These are phyloP conservation scores for Dromaius novaehollandiae DNA, from an alignment of 2,113 vertebrate genomes.

Conservation along the genomic window DNA sequence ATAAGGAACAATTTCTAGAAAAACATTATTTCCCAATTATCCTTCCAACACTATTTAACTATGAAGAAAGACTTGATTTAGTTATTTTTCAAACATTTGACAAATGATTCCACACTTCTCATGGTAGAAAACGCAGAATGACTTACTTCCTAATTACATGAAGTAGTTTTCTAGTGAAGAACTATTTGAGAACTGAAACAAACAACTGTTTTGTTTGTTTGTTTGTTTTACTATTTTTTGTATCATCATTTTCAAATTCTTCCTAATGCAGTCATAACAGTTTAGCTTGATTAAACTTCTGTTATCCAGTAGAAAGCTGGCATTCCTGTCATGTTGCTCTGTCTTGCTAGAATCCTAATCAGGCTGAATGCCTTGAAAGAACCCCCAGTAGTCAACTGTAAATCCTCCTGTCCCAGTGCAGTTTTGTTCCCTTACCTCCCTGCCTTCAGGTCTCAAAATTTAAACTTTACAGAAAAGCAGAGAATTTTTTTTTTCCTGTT, in stretches of 20 bases:
- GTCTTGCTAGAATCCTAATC: not conserved
- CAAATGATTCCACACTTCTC: not conserved
- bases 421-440: not conserved
- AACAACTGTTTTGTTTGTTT: not conserved
- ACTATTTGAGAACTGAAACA: not conserved
- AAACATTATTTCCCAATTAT: not conserved
- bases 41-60: not conserved
- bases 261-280: not conserved
- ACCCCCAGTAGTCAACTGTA: too few species aligned
- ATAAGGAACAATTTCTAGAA: not conserved
- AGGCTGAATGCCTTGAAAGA: not conserved
- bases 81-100: slow-evolving; percentile 14
- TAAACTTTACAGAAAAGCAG: not conserved
- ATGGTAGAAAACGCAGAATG: not conserved
- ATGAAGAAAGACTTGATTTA: not conserved
- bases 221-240: too few species aligned
- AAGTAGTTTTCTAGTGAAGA: slow-evolving; percentile 20
- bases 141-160: not conserved
- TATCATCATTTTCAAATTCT: not conserved
- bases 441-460: not conserved
- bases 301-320: not conserved
- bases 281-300: not conserved
- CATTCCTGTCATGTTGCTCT: not conserved
- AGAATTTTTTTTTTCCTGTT: not conserved
- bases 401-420: not conserved